Conservation (phyloP, 2,113 vertebrate species). For the Ahaetulla prasina region DNA sequence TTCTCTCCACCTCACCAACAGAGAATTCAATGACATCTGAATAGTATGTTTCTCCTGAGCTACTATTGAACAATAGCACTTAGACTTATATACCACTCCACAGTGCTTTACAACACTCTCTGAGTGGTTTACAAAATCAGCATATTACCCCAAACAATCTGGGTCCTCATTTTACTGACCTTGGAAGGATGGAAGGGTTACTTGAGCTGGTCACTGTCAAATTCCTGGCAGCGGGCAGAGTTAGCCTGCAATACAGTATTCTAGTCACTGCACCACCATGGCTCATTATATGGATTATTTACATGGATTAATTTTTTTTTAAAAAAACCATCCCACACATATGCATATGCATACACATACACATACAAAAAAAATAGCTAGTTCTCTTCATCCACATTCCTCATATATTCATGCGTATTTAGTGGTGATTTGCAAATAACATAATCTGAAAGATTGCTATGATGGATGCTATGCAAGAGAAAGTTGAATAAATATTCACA, state of each 20-base stretch:
- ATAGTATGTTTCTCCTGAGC: not conserved
- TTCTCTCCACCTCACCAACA: not conserved
- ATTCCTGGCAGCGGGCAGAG: not conserved
- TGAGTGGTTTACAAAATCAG: not conserved
- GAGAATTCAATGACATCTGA: not conserved
- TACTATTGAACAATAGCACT: not conserved
- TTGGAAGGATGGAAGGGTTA: not conserved
- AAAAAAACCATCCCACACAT: not conserved
- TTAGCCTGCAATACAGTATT: not conserved
- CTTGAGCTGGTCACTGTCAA: not conserved
- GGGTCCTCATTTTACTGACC: not conserved
- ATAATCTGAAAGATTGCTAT: not conserved
- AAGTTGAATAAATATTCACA: not conserved
- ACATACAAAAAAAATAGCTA: not conserved
- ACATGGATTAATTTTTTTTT: not conserved
- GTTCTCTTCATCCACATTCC: not conserved
- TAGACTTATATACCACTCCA: not conserved
- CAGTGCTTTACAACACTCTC: not conserved
- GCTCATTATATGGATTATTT: not conserved
- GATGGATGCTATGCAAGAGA: not conserved
- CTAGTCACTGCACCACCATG: not conserved
- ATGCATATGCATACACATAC: not conserved
- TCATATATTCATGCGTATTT: not conserved
- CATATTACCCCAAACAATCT: not conserved
- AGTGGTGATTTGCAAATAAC: not conserved